Percentiles rank a stretch among this genome's conserved stretches.
Evolutionary conservation across 2,888 invertebrate species (phyloP).

Genomic region (Metalampra italica): DNA sequence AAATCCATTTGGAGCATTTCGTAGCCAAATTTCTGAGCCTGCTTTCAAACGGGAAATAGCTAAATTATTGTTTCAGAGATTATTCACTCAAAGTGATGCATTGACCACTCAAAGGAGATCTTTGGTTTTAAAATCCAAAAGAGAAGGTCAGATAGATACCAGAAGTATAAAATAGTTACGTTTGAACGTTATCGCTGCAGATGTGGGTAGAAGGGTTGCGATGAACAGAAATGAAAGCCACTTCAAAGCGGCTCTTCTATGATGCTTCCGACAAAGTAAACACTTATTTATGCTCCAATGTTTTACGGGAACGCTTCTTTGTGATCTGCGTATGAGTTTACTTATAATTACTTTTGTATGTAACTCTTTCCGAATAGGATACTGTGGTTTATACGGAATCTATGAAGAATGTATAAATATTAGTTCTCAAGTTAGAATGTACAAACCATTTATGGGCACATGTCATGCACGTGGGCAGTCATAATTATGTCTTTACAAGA

Average conservation of each 20-base stretch:
- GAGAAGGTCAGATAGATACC: neutral
- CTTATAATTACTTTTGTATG: constrained; percentile 15
- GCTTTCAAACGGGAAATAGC: too few relatives aligned
- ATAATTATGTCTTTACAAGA: constrained; percentile 23
- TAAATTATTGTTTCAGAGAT: too few relatives aligned
- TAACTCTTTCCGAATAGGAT: constrained; percentile 6
- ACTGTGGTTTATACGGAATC: constrained; percentile 4
- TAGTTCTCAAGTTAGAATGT: neutral
- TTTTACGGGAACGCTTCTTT: constrained; percentile 56
- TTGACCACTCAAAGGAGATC: too few relatives aligned
- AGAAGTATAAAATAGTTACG: constrained; percentile 24
- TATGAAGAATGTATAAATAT: neutral
- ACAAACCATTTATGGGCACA: too few relatives aligned
- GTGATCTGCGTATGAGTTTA: constrained; percentile 37
- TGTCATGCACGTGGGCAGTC: too few relatives aligned
- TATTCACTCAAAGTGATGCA: too few relatives aligned
- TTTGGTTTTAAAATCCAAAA: constrained; percentile 4
- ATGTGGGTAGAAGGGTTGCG: constrained; percentile 58
- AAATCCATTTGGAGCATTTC: too few relatives aligned
- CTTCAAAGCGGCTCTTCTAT: constrained; percentile 58
- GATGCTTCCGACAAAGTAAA: constrained; percentile 61
- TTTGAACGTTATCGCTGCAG: constrained; percentile 52
- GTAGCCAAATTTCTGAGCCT: too few relatives aligned
- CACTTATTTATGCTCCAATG: constrained; percentile 58
- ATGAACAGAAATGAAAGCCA: constrained; percentile 65